phyloP scores from a whole-genome alignment of 1,140 invertebrate genomes.

The Calliphora vicina region DNA sequence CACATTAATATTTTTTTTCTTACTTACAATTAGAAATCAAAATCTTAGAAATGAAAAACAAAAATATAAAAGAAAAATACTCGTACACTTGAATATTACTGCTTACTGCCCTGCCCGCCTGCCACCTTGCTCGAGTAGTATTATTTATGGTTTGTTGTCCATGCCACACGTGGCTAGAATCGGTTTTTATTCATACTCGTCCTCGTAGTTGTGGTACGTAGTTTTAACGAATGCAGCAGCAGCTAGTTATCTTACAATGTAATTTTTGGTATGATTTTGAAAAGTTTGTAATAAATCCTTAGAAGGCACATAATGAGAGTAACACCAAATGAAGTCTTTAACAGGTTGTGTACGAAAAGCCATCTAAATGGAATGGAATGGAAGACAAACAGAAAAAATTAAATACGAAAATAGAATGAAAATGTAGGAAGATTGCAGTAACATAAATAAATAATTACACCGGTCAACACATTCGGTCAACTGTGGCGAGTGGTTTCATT shows the following conservation, averaged over 20 bases:
- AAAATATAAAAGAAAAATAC: too few relatives aligned
- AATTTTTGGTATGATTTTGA: constrained; percentile 57
- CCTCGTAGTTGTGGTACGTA: too few relatives aligned
- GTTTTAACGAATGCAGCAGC: not conserved
- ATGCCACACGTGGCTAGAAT: not conserved
- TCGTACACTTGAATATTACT: not conserved
- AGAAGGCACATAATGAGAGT: constrained; percentile 62
- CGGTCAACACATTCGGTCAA: too few relatives aligned
- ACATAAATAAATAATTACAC: not conserved
- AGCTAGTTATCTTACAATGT: constrained; percentile 23
- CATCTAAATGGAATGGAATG: constrained; percentile 43
- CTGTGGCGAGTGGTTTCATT: too few relatives aligned
- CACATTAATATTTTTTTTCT: constrained; percentile 29
- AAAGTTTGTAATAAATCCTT: constrained; percentile 57
- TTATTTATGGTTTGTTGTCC: not conserved
- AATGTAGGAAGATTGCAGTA: constrained; percentile 28
- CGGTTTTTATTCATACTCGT: too few relatives aligned
- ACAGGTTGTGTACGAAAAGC: constrained; percentile 54
- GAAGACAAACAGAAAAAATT: constrained; percentile 33
- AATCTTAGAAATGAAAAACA: not conserved
- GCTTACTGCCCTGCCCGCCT: not conserved
- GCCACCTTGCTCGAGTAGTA: not conserved
- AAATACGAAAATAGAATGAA: too few relatives aligned
- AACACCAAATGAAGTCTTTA: constrained; percentile 60
- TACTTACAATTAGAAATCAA: not conserved